Evolutionary conservation across 1,140 invertebrate species (phyloP), one percentile per base, ranked within the genome.

Genomic region (Gonioctena quinquepunctata): DNA sequence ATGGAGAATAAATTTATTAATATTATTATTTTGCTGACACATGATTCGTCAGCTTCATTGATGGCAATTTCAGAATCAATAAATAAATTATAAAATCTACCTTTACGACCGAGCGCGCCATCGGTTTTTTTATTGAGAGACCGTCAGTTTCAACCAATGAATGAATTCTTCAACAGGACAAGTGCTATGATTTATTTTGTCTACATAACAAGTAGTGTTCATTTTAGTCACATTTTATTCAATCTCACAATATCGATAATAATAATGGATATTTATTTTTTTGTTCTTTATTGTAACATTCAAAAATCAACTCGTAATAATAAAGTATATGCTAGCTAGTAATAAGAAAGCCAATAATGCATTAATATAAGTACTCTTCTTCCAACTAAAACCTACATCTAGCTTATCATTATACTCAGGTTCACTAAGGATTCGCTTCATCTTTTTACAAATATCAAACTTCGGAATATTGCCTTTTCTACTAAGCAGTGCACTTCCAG

Each of bases 111-210:
- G n/a, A n/a, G n/a, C n/a, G n/a, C n/a, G n/a, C n/a, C n/a, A n/a
- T n/a, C n/a, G n/a, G n/a, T n/a, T n/a, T n/a, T n/a, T n/a, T n/a
- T n/a, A n/a, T n/a, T n/a, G n/a, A n/a, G n/a, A n/a, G n/a, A n/a
- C n/a, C n/a, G n/a, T n/a, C n/a, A n/a, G n/a, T n/a, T n/a, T n/a
- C n/a, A n/a, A n/a, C n/a, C n/a, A n/a, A n/a, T n/a, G n/a, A n/a
- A n/a, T n/a, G n/a, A n/a, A n/a, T n/a, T n/a, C n/a, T n/a, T n/a
- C 64, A 80, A 79, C 79, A 81, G 77, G 79, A 80, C 76, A 74
- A 82, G 76, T 83, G 82, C 83, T 83, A 83, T 83, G 82, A 83
- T 83, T 83, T 80, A 81, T 81, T 81, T 76, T 73, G 69, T 80
- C 76, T 80, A 79, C 76, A 73, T 77, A 80, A 80, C 78, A 81